phyloP scores from a whole-genome alignment of 2,888 invertebrate genomes.

The Leptothorax acervorum region DNA sequence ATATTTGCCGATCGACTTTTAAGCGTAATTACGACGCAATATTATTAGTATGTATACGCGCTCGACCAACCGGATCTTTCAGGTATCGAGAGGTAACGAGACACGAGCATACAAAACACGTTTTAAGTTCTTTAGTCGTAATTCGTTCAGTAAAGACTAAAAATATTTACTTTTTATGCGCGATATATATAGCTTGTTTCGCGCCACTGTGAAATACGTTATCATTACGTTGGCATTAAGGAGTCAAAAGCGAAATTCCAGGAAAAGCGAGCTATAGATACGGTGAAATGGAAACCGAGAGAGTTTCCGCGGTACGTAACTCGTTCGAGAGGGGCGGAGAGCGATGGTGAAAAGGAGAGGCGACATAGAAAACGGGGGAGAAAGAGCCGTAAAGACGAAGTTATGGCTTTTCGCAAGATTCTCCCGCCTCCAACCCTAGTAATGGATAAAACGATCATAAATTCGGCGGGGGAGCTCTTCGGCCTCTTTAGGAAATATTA shows the following conservation, averaged over 20 bases:
- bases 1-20: slow-evolving; percentile 52
- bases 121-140: not conserved
- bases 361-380: slow-evolving; percentile 64
- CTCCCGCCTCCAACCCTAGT: slow-evolving; percentile 82
- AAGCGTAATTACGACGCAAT: slow-evolving; percentile 37
- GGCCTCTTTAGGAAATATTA: slow-evolving; percentile 85
- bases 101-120: not conserved
- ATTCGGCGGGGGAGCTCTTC: slow-evolving; percentile 84
- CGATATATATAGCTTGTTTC: no score
- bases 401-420: slow-evolving; percentile 85
- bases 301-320: slow-evolving; percentile 51
- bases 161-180: not conserved
- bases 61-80: slow-evolving; percentile 58
- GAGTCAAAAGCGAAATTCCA: slow-evolving; percentile 24
- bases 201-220: not conserved
- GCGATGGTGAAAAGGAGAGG: slow-evolving; percentile 49
- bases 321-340: slow-evolving; percentile 48
- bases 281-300: slow-evolving; percentile 30
- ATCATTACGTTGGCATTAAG: slow-evolving; percentile 39
- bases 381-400: slow-evolving; percentile 84
- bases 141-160: not conserved
- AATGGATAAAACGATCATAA: slow-evolving; percentile 86
- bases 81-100: slow-evolving; percentile 3
- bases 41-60: slow-evolving; percentile 13
- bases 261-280: slow-evolving; percentile 26